These are phyloP conservation scores for Macaca mulatta DNA, from an alignment of 2,113 vertebrate genomes.

Conservation along the genomic window DNA sequence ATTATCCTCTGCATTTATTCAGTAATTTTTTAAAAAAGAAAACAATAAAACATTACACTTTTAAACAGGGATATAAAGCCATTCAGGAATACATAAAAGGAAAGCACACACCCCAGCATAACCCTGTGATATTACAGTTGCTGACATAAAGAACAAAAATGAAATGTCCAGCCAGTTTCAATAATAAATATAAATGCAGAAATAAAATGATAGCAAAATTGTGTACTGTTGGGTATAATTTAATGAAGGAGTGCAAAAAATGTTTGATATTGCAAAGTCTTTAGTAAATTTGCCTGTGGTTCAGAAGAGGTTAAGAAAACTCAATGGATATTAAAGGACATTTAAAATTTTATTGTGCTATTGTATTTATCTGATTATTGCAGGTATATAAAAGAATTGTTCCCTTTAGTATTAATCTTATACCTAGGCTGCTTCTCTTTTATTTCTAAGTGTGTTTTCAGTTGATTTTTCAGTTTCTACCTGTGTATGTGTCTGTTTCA, in stretches of 20 bases:
- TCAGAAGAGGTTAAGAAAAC: neutral
- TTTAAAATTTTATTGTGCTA: neutral
- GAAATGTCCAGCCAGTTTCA: neutral
- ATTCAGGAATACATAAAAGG: neutral
- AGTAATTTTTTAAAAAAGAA: neutral
- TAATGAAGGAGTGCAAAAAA: neutral
- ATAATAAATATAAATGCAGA: neutral
- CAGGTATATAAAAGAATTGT: neutral
- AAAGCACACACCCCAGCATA: neutral
- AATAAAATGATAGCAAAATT: neutral
- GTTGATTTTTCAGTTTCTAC: neutral
- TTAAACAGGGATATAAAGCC: neutral
- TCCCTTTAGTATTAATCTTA: neutral
- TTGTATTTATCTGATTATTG: neutral
- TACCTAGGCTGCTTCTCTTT: neutral
- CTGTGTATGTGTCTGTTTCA: neutral
- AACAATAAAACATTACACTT: neutral
- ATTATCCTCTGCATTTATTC: neutral
- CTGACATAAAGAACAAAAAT: neutral
- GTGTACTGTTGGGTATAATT: neutral
- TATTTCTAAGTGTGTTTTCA: neutral
- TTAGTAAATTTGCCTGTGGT: neutral
- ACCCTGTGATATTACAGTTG: neutral
- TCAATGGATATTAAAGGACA: neutral
- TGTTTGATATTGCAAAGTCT: neutral